phyloP scores from a whole-genome alignment of 2,888 invertebrate genomes.

The Sicus ferrugineus region DNA sequence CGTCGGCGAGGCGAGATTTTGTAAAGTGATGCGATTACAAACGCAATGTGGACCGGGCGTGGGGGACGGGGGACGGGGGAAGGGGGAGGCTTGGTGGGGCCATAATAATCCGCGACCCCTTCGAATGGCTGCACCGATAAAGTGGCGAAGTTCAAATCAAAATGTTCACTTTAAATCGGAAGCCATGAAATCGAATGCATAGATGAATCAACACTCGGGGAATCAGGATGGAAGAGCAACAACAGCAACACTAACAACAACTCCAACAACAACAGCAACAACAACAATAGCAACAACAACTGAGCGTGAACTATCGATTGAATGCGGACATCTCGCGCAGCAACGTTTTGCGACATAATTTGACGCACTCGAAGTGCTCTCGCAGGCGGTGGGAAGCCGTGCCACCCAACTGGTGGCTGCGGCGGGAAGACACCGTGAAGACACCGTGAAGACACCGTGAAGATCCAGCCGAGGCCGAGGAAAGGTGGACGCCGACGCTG shows the following conservation, averaged over 20 bases:
- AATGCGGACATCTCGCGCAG: neutral
- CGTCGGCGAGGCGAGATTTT: too few species aligned
- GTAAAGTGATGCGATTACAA: too few species aligned
- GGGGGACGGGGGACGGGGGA: neutral
- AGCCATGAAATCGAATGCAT: slow-evolving; percentile 1
- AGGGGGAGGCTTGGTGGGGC: neutral
- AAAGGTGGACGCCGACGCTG: neutral
- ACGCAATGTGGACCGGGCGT: neutral
- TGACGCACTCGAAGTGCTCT: slow-evolving; percentile 12
- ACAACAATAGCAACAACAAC: neutral
- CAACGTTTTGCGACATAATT: slow-evolving; percentile 29
- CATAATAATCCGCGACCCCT: too few species aligned
- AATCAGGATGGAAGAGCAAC: neutral
- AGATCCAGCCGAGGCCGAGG: neutral
- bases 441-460: neutral
- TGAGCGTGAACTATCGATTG: neutral
- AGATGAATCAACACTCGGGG: slow-evolving; percentile 3
- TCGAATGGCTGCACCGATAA: too few species aligned
- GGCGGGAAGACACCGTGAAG: neutral
- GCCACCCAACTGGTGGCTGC: neutral
- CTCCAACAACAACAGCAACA: neutral
- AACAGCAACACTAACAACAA: neutral
- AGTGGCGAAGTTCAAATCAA: too few species aligned
- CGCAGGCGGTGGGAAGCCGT: neutral
- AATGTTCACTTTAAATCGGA: neutral